Conservation (phyloP, 2,888 invertebrate species). For the Branchellion lobata region DNA sequence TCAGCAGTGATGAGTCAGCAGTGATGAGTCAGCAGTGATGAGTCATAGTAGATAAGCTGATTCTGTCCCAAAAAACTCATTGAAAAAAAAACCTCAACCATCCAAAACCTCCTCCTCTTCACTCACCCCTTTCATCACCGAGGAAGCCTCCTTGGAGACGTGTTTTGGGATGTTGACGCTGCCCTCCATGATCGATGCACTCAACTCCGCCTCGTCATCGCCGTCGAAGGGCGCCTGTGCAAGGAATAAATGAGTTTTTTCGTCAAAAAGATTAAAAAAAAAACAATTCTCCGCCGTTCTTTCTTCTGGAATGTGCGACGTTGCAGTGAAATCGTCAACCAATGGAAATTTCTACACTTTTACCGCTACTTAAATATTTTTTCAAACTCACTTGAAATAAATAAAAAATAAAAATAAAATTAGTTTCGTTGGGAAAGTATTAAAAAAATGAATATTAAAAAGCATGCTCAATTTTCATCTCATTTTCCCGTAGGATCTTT, state of each 20-base stretch:
- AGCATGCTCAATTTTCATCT: too few relatives aligned
- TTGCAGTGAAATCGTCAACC: too few relatives aligned
- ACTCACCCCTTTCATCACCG: constrained; percentile 89
- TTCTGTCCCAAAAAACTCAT: not conserved
- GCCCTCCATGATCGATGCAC: constrained; percentile 96
- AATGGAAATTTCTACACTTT: too few relatives aligned
- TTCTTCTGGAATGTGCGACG: not conserved
- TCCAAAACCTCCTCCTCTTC: too few relatives aligned
- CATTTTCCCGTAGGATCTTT: too few relatives aligned
- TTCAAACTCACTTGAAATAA: not conserved
- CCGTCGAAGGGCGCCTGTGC: constrained; percentile 90
- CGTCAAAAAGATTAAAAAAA: not conserved
- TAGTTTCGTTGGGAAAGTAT: too few relatives aligned
- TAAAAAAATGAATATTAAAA: too few relatives aligned
- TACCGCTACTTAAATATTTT: too few relatives aligned
- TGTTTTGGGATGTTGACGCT: constrained; percentile 95
- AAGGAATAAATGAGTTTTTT: too few relatives aligned
- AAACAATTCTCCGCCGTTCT: not conserved
- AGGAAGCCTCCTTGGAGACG: constrained; percentile 85
- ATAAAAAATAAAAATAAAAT: not conserved
- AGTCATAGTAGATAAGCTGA: not conserved
- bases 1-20: constrained; percentile 64
- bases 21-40: not conserved
- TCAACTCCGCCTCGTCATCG: constrained; percentile 97
- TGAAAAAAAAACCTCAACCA: too few relatives aligned